Conservation (phyloP, 2,797 vertebrate species). For the Phalanger gymnotis region DNA sequence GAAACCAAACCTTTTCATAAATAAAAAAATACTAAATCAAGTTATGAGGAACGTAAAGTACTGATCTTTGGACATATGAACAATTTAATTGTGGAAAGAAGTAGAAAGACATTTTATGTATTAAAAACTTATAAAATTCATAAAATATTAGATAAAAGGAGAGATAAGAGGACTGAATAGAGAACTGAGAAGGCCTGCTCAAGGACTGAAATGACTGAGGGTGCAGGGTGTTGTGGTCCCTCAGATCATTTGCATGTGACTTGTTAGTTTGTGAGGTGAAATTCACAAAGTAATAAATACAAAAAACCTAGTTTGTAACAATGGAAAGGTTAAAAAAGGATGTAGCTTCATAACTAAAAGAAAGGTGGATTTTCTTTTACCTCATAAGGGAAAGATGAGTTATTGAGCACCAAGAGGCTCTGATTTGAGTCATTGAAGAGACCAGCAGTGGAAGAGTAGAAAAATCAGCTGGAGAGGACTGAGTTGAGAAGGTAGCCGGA, state of each 20-base stretch:
- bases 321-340: neutral
- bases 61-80: neutral
- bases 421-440: neutral
- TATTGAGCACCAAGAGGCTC: neutral
- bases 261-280: neutral
- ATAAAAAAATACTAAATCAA: neutral
- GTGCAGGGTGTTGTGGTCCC: neutral
- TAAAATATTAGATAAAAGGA: neutral
- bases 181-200: neutral
- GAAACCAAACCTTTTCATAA: neutral
- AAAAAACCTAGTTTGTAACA: neutral
- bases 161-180: neutral
- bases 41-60: neutral
- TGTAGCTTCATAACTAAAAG: neutral
- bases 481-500: neutral
- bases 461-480: neutral
- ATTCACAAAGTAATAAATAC: neutral
- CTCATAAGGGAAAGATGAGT: neutral
- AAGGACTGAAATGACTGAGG: neutral
- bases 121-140: neutral
- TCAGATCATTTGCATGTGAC: neutral
- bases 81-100: neutral
- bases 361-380: neutral
- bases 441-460: neutral
- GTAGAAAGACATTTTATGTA: neutral